A percentile compares a stretch with the other conserved stretches of the same genome.
These are phyloP conservation scores for Poeciliopsis retropinna DNA, from an alignment of 2,113 vertebrate genomes.

Conservation along the genomic window DNA sequence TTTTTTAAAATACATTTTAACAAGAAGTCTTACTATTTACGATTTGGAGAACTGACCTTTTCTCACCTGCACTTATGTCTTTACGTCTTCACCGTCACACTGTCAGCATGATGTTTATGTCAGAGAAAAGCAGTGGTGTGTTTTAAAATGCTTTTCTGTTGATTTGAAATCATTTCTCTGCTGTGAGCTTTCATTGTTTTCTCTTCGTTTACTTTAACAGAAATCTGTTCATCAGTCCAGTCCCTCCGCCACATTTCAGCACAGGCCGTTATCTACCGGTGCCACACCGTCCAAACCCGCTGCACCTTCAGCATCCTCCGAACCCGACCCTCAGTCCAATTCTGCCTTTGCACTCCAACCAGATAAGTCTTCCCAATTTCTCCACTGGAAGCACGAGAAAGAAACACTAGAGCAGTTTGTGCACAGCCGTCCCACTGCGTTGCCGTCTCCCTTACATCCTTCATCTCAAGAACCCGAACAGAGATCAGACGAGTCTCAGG, in stretches of 20 bases:
- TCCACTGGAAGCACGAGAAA: slow-evolving; percentile 42
- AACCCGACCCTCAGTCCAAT: slow-evolving; percentile 39
- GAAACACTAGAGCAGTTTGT: slow-evolving; percentile 35
- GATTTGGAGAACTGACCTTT: neutral
- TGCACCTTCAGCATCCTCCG: slow-evolving; percentile 36
- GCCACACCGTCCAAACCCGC: slow-evolving; percentile 45
- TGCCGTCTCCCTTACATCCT: neutral
- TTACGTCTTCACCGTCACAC: slow-evolving; percentile 31
- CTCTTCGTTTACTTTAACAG: slow-evolving; percentile 59
- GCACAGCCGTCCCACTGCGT: slow-evolving; percentile 24
- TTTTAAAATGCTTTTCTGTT: slow-evolving; percentile 53
- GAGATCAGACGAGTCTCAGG: slow-evolving; percentile 44
- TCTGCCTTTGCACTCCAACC: slow-evolving; percentile 38
- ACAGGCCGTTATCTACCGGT: slow-evolving; percentile 50
- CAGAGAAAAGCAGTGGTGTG: slow-evolving; percentile 58
- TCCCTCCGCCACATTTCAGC: slow-evolving; percentile 50
- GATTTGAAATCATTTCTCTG: slow-evolving; percentile 24
- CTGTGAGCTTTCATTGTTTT: slow-evolving; percentile 52
- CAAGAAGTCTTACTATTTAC: neutral
- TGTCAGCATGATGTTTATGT: slow-evolving; percentile 60
- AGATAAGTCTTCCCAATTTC: slow-evolving; percentile 52
- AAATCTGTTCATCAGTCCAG: slow-evolving; percentile 46
- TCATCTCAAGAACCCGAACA: slow-evolving; percentile 12
- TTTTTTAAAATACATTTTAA: too few species aligned
- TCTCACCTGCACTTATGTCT: slow-evolving; percentile 19